Base-by-base conservation (phyloP, 2,888 invertebrate species). In the Eutolmus rufibarbis region DNA sequence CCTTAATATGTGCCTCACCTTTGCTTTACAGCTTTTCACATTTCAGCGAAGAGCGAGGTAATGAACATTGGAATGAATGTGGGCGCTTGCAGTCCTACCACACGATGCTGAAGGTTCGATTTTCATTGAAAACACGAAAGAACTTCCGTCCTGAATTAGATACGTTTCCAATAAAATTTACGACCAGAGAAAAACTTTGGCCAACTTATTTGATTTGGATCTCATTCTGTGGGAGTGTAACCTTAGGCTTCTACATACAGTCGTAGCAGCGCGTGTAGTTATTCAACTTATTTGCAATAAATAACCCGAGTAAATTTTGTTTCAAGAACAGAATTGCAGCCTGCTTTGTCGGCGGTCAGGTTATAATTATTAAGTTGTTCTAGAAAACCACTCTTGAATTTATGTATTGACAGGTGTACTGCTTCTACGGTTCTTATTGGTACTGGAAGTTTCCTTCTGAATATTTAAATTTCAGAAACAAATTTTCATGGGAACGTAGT, bases 81-180 rank as follows among this genome's bases (percentile, higher is more conserved):
- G 66, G 66, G 4, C 0, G 12, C 66, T 66, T 34, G 7, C 76
- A 76, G 34, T 19, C 31, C 76, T 76, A 31, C 76, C 76, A 37
- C 4, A 19, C 76, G 19, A 76, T 76, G 37, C 76, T n/a, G 76
- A 76, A 51, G n/a, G 31, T 79, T 79, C 79, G 79, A 79, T 78
- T 78, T 46, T 78, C 78, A 78, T 43, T 79, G 51, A 79, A 79
- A 79, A 79, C 51, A 28, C 43, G 79, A 79, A 79, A 51, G 16
- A 79, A 51, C 46, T 51, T 79, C 51, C 23, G 28, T 56, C 79
- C 51, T 79, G 51, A 79, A 79, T 79, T 79, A 46, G 34, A 51
- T 51, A 66, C 66, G 66, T 66, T 66, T 66, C 79, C 51, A 79
- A 79, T 79, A 51, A 79, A 79, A 79, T 79, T 79, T 79, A 79